Evolutionary conservation across 2,113 vertebrate genomes (phyloP), one percentile per base, ranked within the genome.

Genomic region (Pangasianodon gigas): DNA sequence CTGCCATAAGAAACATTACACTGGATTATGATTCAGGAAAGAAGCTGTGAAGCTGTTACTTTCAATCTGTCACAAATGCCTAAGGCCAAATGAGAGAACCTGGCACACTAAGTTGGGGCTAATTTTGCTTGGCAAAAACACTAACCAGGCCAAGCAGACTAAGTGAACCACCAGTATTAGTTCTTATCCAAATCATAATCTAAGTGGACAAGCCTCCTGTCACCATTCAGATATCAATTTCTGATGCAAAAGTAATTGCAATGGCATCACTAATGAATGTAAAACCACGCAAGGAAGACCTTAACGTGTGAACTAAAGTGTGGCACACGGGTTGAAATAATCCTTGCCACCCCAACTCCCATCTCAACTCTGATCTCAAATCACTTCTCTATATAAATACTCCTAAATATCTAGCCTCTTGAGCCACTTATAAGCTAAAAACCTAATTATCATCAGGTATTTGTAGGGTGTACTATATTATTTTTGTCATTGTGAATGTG

Each of bases 1-100:
- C 29, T 56, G 69, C 56, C 29, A 77, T 7, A 86, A 24, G 56
- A 80, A 52, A 19, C 21, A 84, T 71, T 71, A 88, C 18, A 71
- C 24, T 62, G 60, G 44, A 71, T 88, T 88, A 71, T 41, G 7
- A 84, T 84, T 89, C 37, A 54, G 51, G 26, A 51, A 83, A 62
- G n/a, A 65, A 88, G 56, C 46, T 79, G 44, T 29, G 3, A 32
- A 83, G 32, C 48, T 80, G 74, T 80, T 82, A 51, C 60, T 52
- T 58, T 84, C 44, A 82, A 75, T 84, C 37, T 89, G 48, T 74
- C 67, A 54, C 67, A 21, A 44, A 89, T 56, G 67, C 41, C 67
- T 58, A 84, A 48, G 14, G 18, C 48, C 46, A 82, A 51, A 65
- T 65, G 48, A 84, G 41, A 46, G 41, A 58, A 58, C 81, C 71